Percentiles rank a stretch among this genome's conserved stretches.
These are phyloP conservation scores for Drosophila parthenogenetica DNA, from an alignment of 2,888 invertebrate species.

Conservation along the genomic window DNA sequence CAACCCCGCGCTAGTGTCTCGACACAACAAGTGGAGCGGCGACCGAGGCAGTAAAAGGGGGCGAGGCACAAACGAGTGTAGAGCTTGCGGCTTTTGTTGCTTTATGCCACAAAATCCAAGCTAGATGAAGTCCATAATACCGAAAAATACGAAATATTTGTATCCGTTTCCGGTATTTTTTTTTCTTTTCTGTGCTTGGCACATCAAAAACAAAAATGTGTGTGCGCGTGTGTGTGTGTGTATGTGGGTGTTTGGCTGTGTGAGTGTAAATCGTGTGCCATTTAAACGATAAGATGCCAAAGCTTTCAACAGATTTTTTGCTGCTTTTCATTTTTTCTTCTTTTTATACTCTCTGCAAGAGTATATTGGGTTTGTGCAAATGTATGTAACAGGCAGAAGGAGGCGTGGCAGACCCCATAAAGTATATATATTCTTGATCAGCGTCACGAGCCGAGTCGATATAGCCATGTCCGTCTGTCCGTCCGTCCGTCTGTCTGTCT, in stretches of 20 bases:
- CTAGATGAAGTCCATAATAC: constrained; percentile 65
- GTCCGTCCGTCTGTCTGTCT: too few relatives aligned
- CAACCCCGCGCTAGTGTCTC: background rate
- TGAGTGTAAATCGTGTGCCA: constrained; percentile 27
- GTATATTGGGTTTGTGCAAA: too few relatives aligned
- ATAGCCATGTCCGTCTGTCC: too few relatives aligned
- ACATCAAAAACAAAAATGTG: constrained; percentile 32
- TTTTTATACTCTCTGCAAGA: too few relatives aligned
- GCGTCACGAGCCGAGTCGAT: too few relatives aligned
- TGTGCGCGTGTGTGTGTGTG: constrained; percentile 6
- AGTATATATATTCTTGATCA: too few relatives aligned
- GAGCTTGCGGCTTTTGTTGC: constrained; percentile 50
- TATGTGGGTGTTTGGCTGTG: background rate
- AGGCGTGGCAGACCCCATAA: too few relatives aligned
- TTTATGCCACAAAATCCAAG: constrained; percentile 57
- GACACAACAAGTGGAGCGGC: background rate
- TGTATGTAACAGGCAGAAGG: too few relatives aligned
- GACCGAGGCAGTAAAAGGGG: too few relatives aligned
- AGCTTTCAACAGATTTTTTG: constrained; percentile 50
- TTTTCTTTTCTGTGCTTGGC: background rate
- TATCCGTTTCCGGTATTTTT: constrained; percentile 57
- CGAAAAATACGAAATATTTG: constrained; percentile 65
- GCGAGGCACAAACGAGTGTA: constrained; percentile 27
- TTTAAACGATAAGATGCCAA: constrained; percentile 43
- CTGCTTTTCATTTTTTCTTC: constrained; percentile 7